A percentile compares a stretch with the other conserved stretches of the same genome.
Conservation (phyloP, 2,113 vertebrate genomes). For the Jaculus jaculus region DNA sequence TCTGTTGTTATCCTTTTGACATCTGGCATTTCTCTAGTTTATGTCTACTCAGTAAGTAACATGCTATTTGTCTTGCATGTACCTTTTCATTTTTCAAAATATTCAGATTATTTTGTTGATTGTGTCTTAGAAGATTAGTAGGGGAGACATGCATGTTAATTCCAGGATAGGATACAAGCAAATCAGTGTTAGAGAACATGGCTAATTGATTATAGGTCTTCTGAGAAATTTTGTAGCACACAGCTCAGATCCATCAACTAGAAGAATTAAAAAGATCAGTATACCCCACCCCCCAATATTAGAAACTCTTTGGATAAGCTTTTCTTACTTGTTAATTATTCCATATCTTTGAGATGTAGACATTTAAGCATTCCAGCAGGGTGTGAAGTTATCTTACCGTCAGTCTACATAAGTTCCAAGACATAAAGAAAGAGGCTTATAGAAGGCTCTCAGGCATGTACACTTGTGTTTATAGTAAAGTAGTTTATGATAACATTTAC, state of each 20-base stretch:
- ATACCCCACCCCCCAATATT: background rate
- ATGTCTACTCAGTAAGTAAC: background rate
- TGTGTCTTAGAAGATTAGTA: background rate
- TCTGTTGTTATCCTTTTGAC: background rate
- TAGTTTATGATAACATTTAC: background rate
- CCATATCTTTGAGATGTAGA: background rate
- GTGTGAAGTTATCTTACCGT: background rate
- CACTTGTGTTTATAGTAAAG: background rate
- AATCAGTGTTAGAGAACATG: background rate
- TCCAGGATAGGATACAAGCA: background rate
- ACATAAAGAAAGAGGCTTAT: background rate
- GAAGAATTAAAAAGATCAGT: background rate
- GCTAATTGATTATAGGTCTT: background rate
- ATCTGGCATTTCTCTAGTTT: background rate
- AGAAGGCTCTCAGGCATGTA: background rate
- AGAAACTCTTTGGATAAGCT: background rate
- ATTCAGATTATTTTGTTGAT: background rate
- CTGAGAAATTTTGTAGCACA: background rate
- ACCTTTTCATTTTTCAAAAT: background rate
- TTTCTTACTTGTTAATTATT: background rate
- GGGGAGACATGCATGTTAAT: background rate
- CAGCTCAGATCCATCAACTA: background rate
- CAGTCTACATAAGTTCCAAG: background rate
- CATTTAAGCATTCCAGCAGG: background rate
- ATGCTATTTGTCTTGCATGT: conserved; percentile 1